phyloP scores from a whole-genome alignment of 2,113 vertebrate genomes.

The Corythaeola cristata region DNA sequence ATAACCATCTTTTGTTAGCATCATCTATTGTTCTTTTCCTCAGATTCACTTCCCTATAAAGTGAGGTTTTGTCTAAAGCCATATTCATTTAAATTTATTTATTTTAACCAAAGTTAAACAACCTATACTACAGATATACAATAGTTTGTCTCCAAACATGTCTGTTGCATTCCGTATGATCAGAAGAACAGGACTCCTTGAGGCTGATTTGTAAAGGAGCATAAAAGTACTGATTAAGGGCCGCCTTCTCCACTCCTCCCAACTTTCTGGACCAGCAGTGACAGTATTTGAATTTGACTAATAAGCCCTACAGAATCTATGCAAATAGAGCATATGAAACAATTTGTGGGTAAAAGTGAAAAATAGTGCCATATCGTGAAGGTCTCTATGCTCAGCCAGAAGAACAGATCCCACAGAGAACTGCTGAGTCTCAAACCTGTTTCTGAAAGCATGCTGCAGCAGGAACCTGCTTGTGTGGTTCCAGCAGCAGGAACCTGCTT shows the following conservation, averaged over 20 bases:
- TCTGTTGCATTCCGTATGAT: neutral
- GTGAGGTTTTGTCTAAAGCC: neutral
- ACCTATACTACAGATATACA: neutral
- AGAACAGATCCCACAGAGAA: neutral
- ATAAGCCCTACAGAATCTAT: neutral
- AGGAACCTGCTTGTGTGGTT: neutral
- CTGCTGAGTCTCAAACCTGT: neutral
- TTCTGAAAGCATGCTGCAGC: neutral
- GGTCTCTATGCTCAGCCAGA: neutral
- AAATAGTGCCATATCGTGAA: neutral
- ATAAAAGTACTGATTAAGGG: neutral
- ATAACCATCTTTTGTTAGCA: neutral
- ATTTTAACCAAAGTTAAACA: neutral
- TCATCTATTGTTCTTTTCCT: neutral
- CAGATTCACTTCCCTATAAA: neutral
- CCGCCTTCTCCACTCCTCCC: neutral
- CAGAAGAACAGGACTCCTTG: neutral
- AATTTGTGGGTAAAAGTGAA: neutral
- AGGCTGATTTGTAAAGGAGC: neutral
- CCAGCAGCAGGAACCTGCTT: too few relatives aligned
- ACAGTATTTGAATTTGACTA: neutral
- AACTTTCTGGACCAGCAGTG: neutral
- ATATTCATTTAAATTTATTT: neutral
- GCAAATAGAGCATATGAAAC: neutral
- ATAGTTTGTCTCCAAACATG: neutral